A percentile compares a stretch with the other conserved stretches of the same genome.
Conservation (phyloP, 1,140 invertebrate genomes). For the Eumeta japonica region DNA sequence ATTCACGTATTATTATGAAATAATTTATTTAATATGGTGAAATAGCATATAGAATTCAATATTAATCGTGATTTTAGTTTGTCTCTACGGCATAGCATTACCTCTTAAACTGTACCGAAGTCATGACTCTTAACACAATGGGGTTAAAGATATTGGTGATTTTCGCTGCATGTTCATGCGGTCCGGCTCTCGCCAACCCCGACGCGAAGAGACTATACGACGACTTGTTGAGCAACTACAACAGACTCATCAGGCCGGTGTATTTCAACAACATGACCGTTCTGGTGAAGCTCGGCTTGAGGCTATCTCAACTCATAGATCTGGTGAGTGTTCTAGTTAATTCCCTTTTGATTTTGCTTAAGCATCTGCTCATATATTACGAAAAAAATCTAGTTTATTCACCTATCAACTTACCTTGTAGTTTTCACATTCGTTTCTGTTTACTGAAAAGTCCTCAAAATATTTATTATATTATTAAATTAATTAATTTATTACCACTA, state of each 20-base stretch:
- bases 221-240: conserved; percentile 94
- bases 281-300: conserved; percentile 85
- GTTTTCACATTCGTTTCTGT: too few species aligned
- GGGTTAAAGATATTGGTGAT: background rate
- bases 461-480: too few species aligned
- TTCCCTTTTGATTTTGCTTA: too few species aligned
- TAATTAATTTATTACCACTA: too few species aligned
- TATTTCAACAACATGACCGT: conserved; percentile 92
- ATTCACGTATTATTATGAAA: background rate
- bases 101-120: background rate
- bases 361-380: too few species aligned
- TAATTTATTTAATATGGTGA: background rate
- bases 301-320: conserved; percentile 94
- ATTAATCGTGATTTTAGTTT: background rate
- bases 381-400: too few species aligned
- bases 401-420: too few species aligned
- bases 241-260: conserved; percentile 91
- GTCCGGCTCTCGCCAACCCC: conserved; percentile 65
- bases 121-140: background rate
- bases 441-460: too few species aligned
- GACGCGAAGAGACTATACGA: conserved; percentile 92
- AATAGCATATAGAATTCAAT: background rate
- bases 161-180: background rate
- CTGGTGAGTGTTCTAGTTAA: too few species aligned
- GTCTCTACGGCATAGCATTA: background rate